These are phyloP conservation scores for Chrysomela aeneicollis DNA, from an alignment of 2,888 invertebrate species.

Conservation along the genomic window DNA sequence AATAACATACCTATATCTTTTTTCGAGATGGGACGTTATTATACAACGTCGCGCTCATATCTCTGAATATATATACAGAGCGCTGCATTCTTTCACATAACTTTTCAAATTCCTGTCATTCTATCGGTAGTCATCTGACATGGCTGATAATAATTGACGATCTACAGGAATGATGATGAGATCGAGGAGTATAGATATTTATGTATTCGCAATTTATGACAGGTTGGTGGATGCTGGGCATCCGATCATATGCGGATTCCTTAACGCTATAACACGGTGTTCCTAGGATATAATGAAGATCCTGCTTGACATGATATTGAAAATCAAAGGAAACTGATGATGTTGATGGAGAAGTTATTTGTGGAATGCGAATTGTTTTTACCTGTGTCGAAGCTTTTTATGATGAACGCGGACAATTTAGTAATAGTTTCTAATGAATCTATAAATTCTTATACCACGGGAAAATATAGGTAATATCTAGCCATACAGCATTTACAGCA, in stretches of 20 bases:
- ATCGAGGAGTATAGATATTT: background rate
- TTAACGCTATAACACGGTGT: background rate
- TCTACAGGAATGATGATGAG: constrained; percentile 2
- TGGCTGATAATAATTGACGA: constrained; percentile 29
- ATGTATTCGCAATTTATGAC: constrained; percentile 5
- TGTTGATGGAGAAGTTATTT: too few relatives aligned
- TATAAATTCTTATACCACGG: too few relatives aligned
- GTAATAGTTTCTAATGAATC: too few relatives aligned
- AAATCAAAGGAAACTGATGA: background rate
- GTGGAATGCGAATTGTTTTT: too few relatives aligned
- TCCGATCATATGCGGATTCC: background rate
- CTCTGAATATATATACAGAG: too few relatives aligned
- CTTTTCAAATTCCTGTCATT: constrained; percentile 32
- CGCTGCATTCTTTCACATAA: constrained; percentile 28
- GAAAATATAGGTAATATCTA: too few relatives aligned
- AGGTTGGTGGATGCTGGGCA: background rate
- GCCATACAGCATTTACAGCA: too few relatives aligned
- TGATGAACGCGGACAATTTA: too few relatives aligned
- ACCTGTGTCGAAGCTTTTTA: too few relatives aligned
- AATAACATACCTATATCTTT: too few relatives aligned
- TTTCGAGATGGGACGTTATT: too few relatives aligned
- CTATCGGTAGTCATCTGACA: constrained; percentile 32
- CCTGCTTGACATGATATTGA: background rate
- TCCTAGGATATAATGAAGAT: background rate
- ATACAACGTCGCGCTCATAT: too few relatives aligned